Conservation (phyloP, 2,888 invertebrate species). For the Coelinius sp. region DNA sequence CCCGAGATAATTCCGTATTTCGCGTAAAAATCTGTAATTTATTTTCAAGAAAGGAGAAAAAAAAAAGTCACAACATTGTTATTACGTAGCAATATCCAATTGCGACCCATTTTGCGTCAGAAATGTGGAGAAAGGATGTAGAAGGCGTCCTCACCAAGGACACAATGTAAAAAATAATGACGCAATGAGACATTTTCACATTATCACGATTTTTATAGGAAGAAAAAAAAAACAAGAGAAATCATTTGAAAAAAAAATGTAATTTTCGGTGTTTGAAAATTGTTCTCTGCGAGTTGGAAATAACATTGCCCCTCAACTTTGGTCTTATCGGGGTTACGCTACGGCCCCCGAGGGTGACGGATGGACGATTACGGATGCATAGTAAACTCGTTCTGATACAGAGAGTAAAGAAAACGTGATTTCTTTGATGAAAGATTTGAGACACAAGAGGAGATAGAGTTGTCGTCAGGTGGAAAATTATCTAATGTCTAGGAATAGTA, state of each 20-base stretch:
- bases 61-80: not conserved
- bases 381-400: not conserved
- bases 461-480: slow-evolving; percentile 2
- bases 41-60: not conserved
- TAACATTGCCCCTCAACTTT: not conserved
- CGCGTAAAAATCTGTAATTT: not conserved
- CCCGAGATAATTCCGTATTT: not conserved
- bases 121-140: slow-evolving; percentile 15
- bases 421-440: not conserved
- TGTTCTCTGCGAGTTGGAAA: not conserved
- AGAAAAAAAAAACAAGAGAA: too few relatives aligned
- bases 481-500: not conserved
- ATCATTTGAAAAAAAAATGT: too few relatives aligned
- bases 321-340: not conserved
- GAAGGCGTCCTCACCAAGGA: slow-evolving; percentile 19
- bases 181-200: not conserved
- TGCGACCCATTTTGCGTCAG: slow-evolving; percentile 16
- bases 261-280: not conserved
- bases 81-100: not conserved
- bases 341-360: not conserved
- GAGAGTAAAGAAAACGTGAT: slow-evolving; percentile 4
- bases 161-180: not conserved
- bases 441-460: not conserved
- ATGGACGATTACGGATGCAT: slow-evolving; percentile 11
- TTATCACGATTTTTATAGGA: too few relatives aligned